phyloP scores from a whole-genome alignment of 2,888 invertebrate species.

The Drosophila quinaria region DNA sequence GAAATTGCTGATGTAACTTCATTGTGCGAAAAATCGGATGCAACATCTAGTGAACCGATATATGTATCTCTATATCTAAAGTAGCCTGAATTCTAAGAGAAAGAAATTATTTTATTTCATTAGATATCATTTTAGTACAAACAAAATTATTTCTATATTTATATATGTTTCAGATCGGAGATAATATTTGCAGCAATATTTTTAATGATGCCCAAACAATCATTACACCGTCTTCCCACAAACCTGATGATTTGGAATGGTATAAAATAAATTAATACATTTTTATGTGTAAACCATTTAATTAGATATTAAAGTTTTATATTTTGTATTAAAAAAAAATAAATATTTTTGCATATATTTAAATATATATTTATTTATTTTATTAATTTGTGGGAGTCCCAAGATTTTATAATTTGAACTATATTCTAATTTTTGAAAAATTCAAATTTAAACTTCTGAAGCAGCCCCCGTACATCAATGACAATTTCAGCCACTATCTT shows the following conservation, averaged over 20 bases:
- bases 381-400: neutral
- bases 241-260: conserved; percentile 87
- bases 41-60: neutral
- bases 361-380: conserved; percentile 13
- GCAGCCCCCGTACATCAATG: neutral
- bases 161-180: conserved; percentile 88
- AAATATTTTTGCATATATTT: conserved; percentile 75
- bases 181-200: conserved; percentile 94
- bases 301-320: conserved; percentile 76
- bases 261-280: conserved; percentile 85
- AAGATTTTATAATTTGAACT: neutral
- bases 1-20: too few relatives aligned
- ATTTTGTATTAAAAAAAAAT: conserved; percentile 79
- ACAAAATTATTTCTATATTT: neutral
- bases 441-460: neutral
- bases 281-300: conserved; percentile 68
- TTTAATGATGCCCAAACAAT: conserved; percentile 95
- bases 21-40: too few relatives aligned
- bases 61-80: neutral
- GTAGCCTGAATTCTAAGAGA: neutral
- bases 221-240: conserved; percentile 92
- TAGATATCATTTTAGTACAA: neutral
- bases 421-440: neutral
- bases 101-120: neutral
- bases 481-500: neutral